These are phyloP conservation scores for Trigoniulus corallinus DNA, from an alignment of 1,140 invertebrate species.

Conservation along the genomic window DNA sequence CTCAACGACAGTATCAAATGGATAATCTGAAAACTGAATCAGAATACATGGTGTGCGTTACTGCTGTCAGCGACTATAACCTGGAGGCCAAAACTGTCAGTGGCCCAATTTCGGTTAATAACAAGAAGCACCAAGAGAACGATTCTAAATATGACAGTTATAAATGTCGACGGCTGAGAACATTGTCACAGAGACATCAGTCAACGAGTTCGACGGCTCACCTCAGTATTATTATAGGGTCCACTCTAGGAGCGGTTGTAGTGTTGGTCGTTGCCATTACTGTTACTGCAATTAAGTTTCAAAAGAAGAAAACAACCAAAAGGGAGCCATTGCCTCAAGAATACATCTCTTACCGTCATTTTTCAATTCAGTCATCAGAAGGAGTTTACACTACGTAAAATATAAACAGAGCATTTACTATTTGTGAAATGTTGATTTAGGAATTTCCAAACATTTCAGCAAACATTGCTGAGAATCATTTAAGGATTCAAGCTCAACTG, in stretches of 20 bases:
- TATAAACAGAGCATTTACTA: too few relatives aligned
- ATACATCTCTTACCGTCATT: conserved; percentile 49
- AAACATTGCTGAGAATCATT: too few relatives aligned
- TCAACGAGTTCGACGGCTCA: conserved; percentile 20
- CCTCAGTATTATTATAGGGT: conserved; percentile 64
- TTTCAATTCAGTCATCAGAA: conserved; percentile 27
- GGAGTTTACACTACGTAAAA: conserved; percentile 14
- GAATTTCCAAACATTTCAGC: too few relatives aligned
- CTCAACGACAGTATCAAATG: conserved; percentile 48
- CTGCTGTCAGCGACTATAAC: conserved; percentile 54
- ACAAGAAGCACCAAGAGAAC: neutral
- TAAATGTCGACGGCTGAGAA: neutral
- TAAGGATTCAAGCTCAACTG: too few relatives aligned
- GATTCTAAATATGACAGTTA: neutral
- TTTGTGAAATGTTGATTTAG: too few relatives aligned
- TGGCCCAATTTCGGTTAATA: conserved; percentile 8
- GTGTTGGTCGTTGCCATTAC: conserved; percentile 63
- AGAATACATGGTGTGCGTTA: conserved; percentile 64
- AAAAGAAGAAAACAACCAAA: conserved; percentile 57
- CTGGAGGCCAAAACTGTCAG: conserved; percentile 15
- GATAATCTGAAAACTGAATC: conserved; percentile 53
- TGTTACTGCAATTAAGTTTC: conserved; percentile 67
- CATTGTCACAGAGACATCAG: conserved; percentile 4
- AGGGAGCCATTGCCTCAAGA: conserved; percentile 39
- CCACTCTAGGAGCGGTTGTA: conserved; percentile 65